phyloP scores from a whole-genome alignment of 1,140 invertebrate species.

The Lepidurus packardi region DNA sequence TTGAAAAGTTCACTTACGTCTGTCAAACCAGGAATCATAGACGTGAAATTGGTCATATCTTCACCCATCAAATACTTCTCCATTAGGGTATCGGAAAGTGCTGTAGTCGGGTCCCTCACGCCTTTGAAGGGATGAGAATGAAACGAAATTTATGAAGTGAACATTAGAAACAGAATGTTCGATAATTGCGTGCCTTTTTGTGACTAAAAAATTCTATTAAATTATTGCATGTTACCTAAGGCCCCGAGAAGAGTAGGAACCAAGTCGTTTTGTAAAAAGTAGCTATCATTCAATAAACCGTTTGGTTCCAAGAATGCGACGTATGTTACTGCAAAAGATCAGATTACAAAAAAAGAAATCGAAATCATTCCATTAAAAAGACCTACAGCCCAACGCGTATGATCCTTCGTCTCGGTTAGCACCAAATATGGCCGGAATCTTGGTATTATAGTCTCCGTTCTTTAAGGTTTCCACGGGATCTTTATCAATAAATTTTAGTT shows the following conservation, averaged over 20 bases:
- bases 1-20: slow-evolving; percentile 29
- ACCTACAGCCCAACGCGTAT: slow-evolving; percentile 30
- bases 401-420: slow-evolving; percentile 34
- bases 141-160: background rate
- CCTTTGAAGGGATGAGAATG: background rate
- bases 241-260: slow-evolving; percentile 27
- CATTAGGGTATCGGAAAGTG: slow-evolving; percentile 24
- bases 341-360: background rate
- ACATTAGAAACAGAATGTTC: background rate
- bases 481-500: slow-evolving; percentile 27
- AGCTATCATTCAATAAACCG: slow-evolving; percentile 29
- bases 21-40: slow-evolving; percentile 26
- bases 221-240: slow-evolving; percentile 24
- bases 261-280: slow-evolving; percentile 32
- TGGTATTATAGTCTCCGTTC: slow-evolving; percentile 30
- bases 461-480: slow-evolving; percentile 31
- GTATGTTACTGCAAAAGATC: slow-evolving; percentile 28
- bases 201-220: background rate
- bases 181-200: background rate
- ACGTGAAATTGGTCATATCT: slow-evolving; percentile 28
- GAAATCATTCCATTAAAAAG: background rate
- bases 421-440: slow-evolving; percentile 33
- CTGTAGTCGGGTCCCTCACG: slow-evolving; percentile 22
- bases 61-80: slow-evolving; percentile 28
- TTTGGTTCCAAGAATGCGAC: slow-evolving; percentile 31